A percentile compares a stretch with the other conserved stretches of the same genome.
phyloP scores from a whole-genome alignment of 2,113 vertebrate genomes.

The Saccopteryx bilineata region DNA sequence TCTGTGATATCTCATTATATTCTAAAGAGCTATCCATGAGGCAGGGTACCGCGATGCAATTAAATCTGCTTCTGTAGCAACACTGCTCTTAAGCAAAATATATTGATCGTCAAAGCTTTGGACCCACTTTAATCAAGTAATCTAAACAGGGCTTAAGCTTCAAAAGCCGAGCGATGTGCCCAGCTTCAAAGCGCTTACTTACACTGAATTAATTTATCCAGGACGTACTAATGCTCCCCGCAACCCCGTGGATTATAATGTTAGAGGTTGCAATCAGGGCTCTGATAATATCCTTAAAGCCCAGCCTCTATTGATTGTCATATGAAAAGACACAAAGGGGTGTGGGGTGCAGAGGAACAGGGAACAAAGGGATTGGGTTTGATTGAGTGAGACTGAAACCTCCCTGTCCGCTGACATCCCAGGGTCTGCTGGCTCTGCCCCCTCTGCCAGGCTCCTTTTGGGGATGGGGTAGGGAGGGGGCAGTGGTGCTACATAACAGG shows the following conservation, averaged over 20 bases:
- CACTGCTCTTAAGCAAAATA: constrained; percentile 86
- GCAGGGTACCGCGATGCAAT: constrained; percentile 70
- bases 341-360: constrained; percentile 9
- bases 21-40: constrained; percentile 76
- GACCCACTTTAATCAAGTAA: constrained; percentile 90
- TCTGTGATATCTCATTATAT: constrained; percentile 74
- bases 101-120: constrained; percentile 87
- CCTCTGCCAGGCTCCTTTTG: neutral
- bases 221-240: constrained; percentile 86
- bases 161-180: constrained; percentile 86
- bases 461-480: neutral
- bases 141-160: constrained; percentile 90
- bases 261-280: constrained; percentile 82
- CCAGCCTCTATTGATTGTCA: constrained; percentile 81
- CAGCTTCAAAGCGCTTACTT: constrained; percentile 89
- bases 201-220: constrained; percentile 88
- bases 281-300: constrained; percentile 85
- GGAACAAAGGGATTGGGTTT: constrained; percentile 74
- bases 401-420: neutral
- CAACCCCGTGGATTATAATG: constrained; percentile 86
- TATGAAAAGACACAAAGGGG: constrained; percentile 76
- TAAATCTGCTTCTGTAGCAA: constrained; percentile 86
- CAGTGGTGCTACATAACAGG: neutral
- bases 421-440: neutral
- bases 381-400: constrained; percentile 52